Evolutionary conservation across 2,113 vertebrate species (phyloP).

Genomic region (Galbula dea): DNA sequence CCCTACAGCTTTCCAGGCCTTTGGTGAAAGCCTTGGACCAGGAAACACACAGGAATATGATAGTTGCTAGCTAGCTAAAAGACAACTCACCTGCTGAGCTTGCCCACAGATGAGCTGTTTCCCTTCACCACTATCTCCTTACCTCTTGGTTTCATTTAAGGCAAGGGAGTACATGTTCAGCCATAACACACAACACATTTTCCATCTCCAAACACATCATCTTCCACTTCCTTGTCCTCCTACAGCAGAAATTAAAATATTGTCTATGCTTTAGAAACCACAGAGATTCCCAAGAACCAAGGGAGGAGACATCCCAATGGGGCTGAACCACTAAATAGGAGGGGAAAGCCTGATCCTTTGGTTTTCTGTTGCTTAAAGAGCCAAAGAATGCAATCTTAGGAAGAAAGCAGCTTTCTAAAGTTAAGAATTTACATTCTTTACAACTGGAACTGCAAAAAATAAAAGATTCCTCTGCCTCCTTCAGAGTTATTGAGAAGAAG

Average conservation of each 20-base stretch:
- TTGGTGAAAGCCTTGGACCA: not conserved
- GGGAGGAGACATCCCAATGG: not conserved
- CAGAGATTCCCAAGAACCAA: not conserved
- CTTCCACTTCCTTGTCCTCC: not conserved
- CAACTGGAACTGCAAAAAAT: not conserved
- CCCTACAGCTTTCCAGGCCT: not conserved
- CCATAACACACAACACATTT: not conserved
- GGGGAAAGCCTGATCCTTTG: not conserved
- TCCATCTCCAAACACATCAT: not conserved
- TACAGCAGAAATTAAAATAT: not conserved
- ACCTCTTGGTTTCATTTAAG: not conserved
- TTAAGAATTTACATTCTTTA: not conserved
- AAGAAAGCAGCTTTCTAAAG: not conserved
- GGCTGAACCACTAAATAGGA: not conserved
- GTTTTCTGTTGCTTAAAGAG: not conserved
- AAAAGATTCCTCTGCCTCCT: not conserved
- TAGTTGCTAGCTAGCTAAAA: not conserved
- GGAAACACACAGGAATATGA: accelerated
- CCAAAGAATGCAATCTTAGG: not conserved
- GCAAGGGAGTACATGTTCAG: not conserved
- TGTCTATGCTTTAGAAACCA: not conserved
- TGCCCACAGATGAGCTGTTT: not conserved
- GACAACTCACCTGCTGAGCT: not conserved
- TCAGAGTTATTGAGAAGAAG: not conserved
- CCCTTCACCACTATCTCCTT: accelerated